phyloP scores from a whole-genome alignment of 2,113 vertebrate genomes.

The Willisornis vidua region DNA sequence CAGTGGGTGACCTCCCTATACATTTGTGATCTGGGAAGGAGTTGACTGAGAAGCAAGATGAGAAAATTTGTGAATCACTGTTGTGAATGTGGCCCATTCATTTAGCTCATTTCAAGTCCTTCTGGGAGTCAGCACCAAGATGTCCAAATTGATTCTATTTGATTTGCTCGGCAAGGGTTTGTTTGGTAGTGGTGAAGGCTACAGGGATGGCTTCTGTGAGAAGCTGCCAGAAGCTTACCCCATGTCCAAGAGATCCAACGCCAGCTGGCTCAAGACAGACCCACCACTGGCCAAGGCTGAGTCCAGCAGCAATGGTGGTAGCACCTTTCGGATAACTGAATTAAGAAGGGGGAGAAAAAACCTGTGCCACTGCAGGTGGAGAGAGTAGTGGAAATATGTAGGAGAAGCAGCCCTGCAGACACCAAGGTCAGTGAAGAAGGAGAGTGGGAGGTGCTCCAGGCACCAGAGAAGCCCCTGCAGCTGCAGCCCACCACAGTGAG shows the following conservation, averaged over 20 bases:
- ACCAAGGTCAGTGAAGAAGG: background rate
- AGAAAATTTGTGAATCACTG: background rate
- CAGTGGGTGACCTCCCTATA: background rate
- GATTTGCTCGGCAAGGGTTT: background rate
- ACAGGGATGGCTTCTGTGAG: background rate
- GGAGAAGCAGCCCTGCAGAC: background rate
- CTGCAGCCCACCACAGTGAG: background rate
- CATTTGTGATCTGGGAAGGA: background rate
- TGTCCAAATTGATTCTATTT: background rate
- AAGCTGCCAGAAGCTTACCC: background rate
- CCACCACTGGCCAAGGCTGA: background rate
- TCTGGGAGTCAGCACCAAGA: background rate
- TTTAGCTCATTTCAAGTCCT: background rate
- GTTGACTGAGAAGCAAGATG: background rate
- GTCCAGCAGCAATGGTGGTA: background rate
- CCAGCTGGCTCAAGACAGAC: rapidly evolving
- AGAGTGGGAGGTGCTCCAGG: background rate
- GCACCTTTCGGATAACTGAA: rapidly evolving
- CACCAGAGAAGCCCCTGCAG: rapidly evolving
- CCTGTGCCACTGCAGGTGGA: background rate
- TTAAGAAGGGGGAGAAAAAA: background rate
- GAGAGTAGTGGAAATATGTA: background rate
- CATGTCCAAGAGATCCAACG: rapidly evolving
- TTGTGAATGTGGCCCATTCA: background rate
- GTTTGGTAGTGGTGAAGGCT: background rate